Conservation (phyloP, 1,140 invertebrate species). For the Orius laevigatus region DNA sequence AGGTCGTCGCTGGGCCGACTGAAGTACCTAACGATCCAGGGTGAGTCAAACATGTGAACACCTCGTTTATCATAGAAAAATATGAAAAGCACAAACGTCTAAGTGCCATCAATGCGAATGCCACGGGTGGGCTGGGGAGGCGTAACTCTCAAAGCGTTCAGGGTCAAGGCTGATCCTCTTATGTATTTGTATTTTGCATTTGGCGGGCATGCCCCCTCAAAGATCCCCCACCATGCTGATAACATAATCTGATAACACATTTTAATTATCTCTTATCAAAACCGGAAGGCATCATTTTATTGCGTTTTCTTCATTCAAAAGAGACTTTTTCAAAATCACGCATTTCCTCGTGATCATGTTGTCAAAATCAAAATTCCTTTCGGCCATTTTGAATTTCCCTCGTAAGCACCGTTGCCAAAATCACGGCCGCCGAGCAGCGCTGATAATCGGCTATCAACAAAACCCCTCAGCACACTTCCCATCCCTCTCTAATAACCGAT, state of each 20-base stretch:
- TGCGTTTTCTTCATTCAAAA: background rate
- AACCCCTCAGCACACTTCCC: too few species aligned
- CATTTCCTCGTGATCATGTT: background rate
- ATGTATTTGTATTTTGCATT: constrained; percentile 9
- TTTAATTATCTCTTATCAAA: background rate
- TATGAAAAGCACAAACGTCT: too few species aligned
- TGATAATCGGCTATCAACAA: too few species aligned
- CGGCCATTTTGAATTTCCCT: constrained; percentile 3
- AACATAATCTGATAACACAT: background rate
- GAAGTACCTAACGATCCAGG: constrained; percentile 21
- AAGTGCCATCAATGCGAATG: too few species aligned
- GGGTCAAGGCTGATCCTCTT: background rate
- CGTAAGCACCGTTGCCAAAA: too few species aligned
- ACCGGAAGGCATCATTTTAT: background rate
- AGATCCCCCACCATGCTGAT: background rate
- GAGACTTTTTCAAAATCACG: background rate
- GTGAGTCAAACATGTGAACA: constrained; percentile 11
- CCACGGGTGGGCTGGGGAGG: too few species aligned
- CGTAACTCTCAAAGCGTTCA: too few species aligned
- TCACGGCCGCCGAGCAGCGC: too few species aligned
- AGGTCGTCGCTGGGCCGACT: constrained; percentile 16
- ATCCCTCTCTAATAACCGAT: too few species aligned
- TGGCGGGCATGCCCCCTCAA: constrained; percentile 4
- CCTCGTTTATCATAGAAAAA: too few species aligned
- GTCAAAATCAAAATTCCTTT: background rate